These are phyloP conservation scores for Keiferia lycopersicella DNA, from an alignment of 2,888 invertebrate species.

Conservation along the genomic window DNA sequence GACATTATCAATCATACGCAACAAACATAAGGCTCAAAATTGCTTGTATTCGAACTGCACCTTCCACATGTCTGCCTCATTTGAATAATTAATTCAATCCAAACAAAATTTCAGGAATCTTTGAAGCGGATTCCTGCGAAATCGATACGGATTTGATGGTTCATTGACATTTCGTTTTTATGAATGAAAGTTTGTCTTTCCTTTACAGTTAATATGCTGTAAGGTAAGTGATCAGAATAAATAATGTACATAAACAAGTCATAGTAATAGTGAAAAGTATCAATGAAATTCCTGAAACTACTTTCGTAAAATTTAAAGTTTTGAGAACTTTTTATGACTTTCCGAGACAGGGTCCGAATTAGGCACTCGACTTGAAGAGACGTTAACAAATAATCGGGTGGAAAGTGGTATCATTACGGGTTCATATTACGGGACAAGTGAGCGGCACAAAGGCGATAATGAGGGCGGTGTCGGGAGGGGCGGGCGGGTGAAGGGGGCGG, in stretches of 20 bases:
- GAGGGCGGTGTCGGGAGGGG: slow-evolving; percentile 58
- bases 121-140: slow-evolving; percentile 33
- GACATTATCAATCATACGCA: slow-evolving; percentile 60
- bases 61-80: slow-evolving; percentile 38
- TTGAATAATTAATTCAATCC: slow-evolving; percentile 38
- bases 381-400: slow-evolving; percentile 59
- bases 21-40: slow-evolving; percentile 54
- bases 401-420: slow-evolving; percentile 73
- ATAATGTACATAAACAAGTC: too few species aligned
- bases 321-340: not conserved
- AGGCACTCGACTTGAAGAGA: slow-evolving; percentile 39
- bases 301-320: not conserved
- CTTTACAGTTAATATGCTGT: slow-evolving; percentile 1
- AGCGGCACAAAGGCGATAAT: slow-evolving; percentile 79
- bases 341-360: slow-evolving; percentile 31
- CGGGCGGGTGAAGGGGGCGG: slow-evolving; percentile 31
- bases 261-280: too few species aligned
- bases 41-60: slow-evolving; percentile 31
- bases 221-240: too few species aligned
- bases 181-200: slow-evolving; percentile 12
- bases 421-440: slow-evolving; percentile 77
- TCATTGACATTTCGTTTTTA: slow-evolving; percentile 38
- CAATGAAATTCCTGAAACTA: slow-evolving; percentile 14
- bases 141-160: slow-evolving; percentile 37
- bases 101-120: slow-evolving; percentile 38